Percentiles rank a stretch among this genome's conserved stretches.
phyloP scores from a whole-genome alignment of 2,113 vertebrate genomes.

The Dasypus novemcinctus region DNA sequence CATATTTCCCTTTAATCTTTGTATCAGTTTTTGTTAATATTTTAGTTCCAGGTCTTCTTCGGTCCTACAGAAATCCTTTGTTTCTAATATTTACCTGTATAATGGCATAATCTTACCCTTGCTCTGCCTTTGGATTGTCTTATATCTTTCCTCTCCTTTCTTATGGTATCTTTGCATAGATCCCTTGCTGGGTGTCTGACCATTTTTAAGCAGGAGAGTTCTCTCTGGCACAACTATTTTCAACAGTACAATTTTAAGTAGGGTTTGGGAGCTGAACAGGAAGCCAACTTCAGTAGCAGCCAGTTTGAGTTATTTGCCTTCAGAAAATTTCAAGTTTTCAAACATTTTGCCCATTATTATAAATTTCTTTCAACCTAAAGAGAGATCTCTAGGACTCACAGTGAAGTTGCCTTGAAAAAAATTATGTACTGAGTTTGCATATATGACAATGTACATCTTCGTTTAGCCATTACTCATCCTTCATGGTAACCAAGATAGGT shows the following conservation, averaged over 20 bases:
- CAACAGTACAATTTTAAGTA: background rate
- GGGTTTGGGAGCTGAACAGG: background rate
- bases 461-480: background rate
- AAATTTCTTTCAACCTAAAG: background rate
- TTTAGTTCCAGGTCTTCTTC: background rate
- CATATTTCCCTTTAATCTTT: background rate
- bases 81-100: background rate
- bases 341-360: background rate
- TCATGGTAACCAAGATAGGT: background rate
- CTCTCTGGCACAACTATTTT: background rate
- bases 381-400: background rate
- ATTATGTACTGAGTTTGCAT: background rate
- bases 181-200: background rate
- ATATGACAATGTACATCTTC: background rate
- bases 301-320: background rate
- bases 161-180: background rate
- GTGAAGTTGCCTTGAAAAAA: background rate
- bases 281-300: background rate
- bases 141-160: background rate
- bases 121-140: background rate
- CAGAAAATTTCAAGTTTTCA: background rate
- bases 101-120: background rate
- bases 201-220: background rate
- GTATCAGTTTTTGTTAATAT: background rate
- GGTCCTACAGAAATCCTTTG: background rate